These are phyloP conservation scores for Cyclargus thomasi DNA, from an alignment of 1,140 invertebrate species.

Conservation along the genomic window DNA sequence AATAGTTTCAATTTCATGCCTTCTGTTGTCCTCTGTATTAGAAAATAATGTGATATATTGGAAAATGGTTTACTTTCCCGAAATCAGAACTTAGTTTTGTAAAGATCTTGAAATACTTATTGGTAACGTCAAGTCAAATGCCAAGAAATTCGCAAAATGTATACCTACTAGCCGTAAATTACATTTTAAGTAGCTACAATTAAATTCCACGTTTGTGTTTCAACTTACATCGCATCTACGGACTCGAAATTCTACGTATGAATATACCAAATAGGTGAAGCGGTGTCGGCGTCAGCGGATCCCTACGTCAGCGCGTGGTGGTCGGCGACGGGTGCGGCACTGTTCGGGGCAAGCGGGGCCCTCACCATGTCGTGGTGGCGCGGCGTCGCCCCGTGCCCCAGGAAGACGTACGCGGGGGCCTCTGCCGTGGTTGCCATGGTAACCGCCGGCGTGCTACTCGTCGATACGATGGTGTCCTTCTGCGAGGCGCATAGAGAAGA, in stretches of 20 bases:
- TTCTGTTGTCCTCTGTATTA: too few species aligned
- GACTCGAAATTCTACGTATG: not conserved
- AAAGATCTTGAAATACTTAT: too few species aligned
- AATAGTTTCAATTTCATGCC: not conserved
- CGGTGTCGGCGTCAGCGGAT: slow-evolving; percentile 54
- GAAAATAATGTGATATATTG: too few species aligned
- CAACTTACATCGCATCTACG: not conserved
- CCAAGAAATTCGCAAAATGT: too few species aligned
- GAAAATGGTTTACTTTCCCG: too few species aligned
- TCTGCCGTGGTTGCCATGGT: slow-evolving; percentile 45
- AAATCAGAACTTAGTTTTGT: too few species aligned
- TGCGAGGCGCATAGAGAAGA: slow-evolving; percentile 48
- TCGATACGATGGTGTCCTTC: slow-evolving; percentile 47
- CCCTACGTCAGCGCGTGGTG: slow-evolving; percentile 60
- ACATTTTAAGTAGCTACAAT: not conserved
- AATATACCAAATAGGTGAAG: slow-evolving; percentile 43
- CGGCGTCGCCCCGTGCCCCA: slow-evolving; percentile 35
- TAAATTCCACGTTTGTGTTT: not conserved
- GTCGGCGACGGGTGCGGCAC: slow-evolving; percentile 42
- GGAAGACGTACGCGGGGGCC: slow-evolving; percentile 40
- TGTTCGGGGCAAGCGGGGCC: slow-evolving; percentile 47
- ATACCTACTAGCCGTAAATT: too few species aligned
- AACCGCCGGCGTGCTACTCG: slow-evolving; percentile 38
- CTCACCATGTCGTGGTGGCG: slow-evolving; percentile 44
- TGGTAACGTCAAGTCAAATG: too few species aligned